Conservation (phyloP, 2,797 vertebrate species). For the Syngnathus rostellatus region DNA sequence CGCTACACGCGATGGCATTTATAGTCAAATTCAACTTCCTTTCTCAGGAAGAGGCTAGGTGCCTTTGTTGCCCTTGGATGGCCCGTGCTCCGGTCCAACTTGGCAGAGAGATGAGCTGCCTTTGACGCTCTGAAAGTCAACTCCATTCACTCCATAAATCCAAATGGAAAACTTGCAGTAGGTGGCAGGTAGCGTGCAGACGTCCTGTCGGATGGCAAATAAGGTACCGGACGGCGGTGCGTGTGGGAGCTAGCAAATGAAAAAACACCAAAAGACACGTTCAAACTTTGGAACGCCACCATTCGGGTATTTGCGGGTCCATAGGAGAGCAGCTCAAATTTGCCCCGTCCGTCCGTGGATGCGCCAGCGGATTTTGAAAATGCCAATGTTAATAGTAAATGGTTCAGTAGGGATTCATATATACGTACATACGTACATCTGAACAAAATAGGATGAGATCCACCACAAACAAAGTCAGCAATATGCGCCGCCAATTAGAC, state of each 20-base stretch:
- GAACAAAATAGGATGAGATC: no score
- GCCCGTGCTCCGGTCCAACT: background rate
- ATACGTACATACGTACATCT: no score
- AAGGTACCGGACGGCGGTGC: background rate
- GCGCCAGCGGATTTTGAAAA: no score
- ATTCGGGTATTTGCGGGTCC: background rate
- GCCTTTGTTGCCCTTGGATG: slow-evolving; percentile 4
- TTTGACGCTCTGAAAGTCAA: background rate
- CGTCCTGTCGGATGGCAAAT: background rate
- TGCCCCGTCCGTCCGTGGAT: no score
- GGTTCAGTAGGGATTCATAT: no score
- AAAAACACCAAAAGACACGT: background rate
- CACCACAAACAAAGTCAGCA: no score
- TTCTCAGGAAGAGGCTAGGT: slow-evolving; percentile 31
- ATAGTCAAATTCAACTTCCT: slow-evolving; percentile 51
- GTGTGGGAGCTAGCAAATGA: background rate
- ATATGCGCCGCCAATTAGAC: no score
- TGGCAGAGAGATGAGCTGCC: background rate
- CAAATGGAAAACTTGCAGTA: background rate
- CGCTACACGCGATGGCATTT: slow-evolving; percentile 48
- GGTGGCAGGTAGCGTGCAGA: background rate
- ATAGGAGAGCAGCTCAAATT: background rate
- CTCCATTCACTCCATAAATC: background rate
- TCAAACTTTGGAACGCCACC: background rate
- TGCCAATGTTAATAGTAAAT: no score